Evolutionary conservation across 2,113 vertebrate species (phyloP).

Genomic region (Taurulus bubalis): DNA sequence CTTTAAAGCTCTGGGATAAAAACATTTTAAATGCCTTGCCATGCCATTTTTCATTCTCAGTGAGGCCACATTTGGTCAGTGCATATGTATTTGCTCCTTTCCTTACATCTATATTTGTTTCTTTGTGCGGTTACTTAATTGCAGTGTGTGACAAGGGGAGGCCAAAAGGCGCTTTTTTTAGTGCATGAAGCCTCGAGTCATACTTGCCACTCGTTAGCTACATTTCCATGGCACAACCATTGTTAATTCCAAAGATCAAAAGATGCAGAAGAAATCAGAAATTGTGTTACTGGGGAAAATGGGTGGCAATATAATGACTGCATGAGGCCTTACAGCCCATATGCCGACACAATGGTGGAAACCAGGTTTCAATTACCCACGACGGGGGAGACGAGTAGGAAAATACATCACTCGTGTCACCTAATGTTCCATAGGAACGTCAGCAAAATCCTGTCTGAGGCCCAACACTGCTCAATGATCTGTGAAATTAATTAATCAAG

Average conservation of each 20-base stretch:
- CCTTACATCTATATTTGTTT: conserved; percentile 13
- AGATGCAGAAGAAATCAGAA: conserved; percentile 46
- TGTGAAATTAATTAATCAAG: conserved; percentile 9
- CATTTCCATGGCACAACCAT: conserved; percentile 40
- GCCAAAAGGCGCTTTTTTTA: neutral
- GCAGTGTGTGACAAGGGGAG: conserved; percentile 20
- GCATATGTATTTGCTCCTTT: conserved; percentile 7
- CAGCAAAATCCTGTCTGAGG: conserved; percentile 24
- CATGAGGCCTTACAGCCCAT: conserved; percentile 34
- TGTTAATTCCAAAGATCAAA: conserved; percentile 48
- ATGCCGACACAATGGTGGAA: conserved; percentile 61
- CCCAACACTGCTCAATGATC: conserved; percentile 8
- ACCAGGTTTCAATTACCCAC: conserved; percentile 63
- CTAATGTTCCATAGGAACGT: conserved; percentile 46
- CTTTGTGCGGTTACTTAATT: conserved; percentile 48
- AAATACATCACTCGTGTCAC: conserved; percentile 64
- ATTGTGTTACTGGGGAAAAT: conserved; percentile 42
- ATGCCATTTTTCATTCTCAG: neutral
- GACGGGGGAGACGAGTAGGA: conserved; percentile 55
- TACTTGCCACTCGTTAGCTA: conserved; percentile 55
- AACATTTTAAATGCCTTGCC: neutral
- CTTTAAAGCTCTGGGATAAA: neutral
- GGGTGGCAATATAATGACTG: conserved; percentile 39
- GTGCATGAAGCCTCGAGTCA: conserved; percentile 28
- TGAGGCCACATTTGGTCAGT: neutral